Conservation (phyloP, 2,888 invertebrate species). For the Tupiocoris notatus region DNA sequence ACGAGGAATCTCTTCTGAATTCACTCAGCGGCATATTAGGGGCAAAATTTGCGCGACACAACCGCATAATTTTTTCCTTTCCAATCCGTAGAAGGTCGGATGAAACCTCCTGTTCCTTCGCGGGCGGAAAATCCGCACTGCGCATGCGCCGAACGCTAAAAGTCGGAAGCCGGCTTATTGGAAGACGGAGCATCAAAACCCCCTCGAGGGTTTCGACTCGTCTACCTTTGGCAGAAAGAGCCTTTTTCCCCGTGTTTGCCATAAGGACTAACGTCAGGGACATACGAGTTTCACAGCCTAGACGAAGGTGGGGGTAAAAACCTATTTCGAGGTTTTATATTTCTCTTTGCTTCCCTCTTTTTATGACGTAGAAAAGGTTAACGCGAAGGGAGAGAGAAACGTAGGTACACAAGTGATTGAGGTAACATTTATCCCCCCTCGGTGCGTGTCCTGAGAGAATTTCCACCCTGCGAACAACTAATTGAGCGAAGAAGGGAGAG, state of each 20-base stretch:
- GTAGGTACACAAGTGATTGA: background rate
- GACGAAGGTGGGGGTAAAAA: background rate
- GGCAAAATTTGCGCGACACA: background rate
- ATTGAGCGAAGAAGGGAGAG: background rate
- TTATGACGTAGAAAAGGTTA: background rate
- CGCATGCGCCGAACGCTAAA: slow-evolving; percentile 16
- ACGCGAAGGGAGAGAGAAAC: background rate
- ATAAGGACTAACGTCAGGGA: background rate
- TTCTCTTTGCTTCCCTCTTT: slow-evolving; percentile 21
- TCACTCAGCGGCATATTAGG: background rate
- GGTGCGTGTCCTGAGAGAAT: background rate
- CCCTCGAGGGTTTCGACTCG: slow-evolving; percentile 21
- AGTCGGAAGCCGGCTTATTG: slow-evolving; percentile 42
- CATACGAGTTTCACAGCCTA: background rate
- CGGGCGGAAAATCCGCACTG: background rate
- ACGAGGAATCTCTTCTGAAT: too few species aligned
- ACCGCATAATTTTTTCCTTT: background rate
- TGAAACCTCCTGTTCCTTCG: background rate
- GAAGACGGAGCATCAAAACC: slow-evolving; percentile 44
- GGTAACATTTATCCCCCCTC: background rate
- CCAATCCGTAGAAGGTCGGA: background rate
- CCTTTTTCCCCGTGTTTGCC: background rate
- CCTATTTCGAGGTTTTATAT: slow-evolving; percentile 27
- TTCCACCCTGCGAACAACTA: background rate
- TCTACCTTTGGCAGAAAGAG: background rate